These are phyloP conservation scores for western clawed frog (Xenopus tropicalis) DNA, from an alignment of 2,113 vertebrate species.

Conservation along the genomic window UCB_Xtro_10.0 CM004444.2:119217501-119218000, in stretches of 20 bases:
- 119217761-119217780: slow-evolving; percentile 31
- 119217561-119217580: slow-evolving; percentile 32
- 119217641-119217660: slow-evolving; percentile 51
- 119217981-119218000: no score
- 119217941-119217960: neutral
- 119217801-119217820: slow-evolving; percentile 49
- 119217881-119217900: slow-evolving; percentile 10
- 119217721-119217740: slow-evolving; percentile 37
- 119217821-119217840: slow-evolving; percentile 44
- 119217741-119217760: slow-evolving; percentile 47
- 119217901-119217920: slow-evolving; percentile 34
- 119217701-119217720: slow-evolving; percentile 49
- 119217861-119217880: slow-evolving; percentile 26
- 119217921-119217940: slow-evolving; percentile 9
- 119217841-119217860: slow-evolving; percentile 45
- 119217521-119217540: slow-evolving; percentile 45
- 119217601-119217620: slow-evolving; percentile 47
- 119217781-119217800: slow-evolving; percentile 49
- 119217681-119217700: slow-evolving; percentile 42
- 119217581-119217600: slow-evolving; percentile 29
- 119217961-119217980: neutral
- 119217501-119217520: slow-evolving; percentile 43
- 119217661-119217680: slow-evolving; percentile 56
- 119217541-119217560: slow-evolving; percentile 45
- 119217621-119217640: slow-evolving; percentile 46